These are phyloP conservation scores for Thalassoma bifasciatum DNA, from an alignment of 2,113 vertebrate species.

Conservation along the genomic window DNA sequence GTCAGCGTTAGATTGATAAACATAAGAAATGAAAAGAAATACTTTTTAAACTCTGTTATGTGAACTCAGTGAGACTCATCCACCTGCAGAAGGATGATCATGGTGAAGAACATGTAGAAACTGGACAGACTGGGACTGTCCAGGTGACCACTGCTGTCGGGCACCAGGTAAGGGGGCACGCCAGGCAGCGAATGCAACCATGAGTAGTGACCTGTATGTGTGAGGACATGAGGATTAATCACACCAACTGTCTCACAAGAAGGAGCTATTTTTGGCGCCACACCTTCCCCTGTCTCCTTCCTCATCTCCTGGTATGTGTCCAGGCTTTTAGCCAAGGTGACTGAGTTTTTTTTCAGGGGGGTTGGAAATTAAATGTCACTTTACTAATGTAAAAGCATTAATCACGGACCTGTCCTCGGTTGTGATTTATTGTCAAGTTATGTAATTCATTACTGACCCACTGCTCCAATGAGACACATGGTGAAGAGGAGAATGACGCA, in stretches of 20 bases:
- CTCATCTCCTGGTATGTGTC: conserved; percentile 1
- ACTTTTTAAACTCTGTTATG: background rate
- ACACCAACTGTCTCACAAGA: conserved; percentile 28
- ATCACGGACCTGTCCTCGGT: conserved; percentile 41
- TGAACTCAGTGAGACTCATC: background rate
- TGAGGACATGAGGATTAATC: conserved; percentile 67
- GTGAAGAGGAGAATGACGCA: conserved; percentile 89
- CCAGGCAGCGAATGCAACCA: conserved; percentile 84
- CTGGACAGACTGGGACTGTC: conserved; percentile 79
- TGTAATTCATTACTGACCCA: conserved; percentile 82
- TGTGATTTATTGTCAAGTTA: conserved; percentile 39
- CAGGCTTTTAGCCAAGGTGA: conserved; percentile 44
- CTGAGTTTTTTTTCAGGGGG: conserved; percentile 6
- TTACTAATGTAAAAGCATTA: conserved; percentile 38
- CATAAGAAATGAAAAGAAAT: background rate
- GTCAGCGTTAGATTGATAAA: background rate
- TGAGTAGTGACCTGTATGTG: conserved; percentile 86
- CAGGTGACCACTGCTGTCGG: conserved; percentile 80
- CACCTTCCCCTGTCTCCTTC: conserved; percentile 34
- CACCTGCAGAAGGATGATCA: conserved; percentile 98
- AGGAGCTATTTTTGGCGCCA: conserved; percentile 68
- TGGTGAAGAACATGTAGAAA: conserved; percentile 94
- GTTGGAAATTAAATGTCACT: conserved; percentile 38
- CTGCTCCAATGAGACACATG: conserved; percentile 92
- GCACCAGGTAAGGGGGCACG: conserved; percentile 87